These are phyloP conservation scores for Hippoglossus hippoglossus DNA, from an alignment of 2,797 vertebrate species.

Conservation along the genomic window DNA sequence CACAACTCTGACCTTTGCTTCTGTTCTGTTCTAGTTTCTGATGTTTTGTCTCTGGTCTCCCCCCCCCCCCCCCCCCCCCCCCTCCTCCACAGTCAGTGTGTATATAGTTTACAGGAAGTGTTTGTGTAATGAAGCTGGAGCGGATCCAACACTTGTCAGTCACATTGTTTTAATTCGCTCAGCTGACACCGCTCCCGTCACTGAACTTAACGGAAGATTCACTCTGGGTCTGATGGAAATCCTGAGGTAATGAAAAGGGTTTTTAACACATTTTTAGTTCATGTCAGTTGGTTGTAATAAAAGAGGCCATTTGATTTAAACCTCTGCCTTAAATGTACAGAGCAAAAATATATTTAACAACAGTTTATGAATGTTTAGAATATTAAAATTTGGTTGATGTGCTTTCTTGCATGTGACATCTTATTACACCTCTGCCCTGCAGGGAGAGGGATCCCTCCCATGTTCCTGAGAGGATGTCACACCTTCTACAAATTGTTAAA, in stretches of 20 bases:
- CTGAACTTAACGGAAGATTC: conserved; percentile 37
- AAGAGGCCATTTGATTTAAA: not conserved
- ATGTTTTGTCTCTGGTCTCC: not conserved
- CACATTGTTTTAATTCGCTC: conserved; percentile 71
- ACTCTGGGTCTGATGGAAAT: conserved; percentile 17
- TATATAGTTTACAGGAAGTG: conserved; percentile 64
- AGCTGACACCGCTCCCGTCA: conserved; percentile 57
- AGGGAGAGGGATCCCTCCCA: no score
- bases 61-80: not conserved
- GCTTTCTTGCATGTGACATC: no score
- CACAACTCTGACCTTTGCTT: conserved; percentile 32
- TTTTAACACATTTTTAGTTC: conserved; percentile 6
- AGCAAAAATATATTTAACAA: not conserved
- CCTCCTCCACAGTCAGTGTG: conserved; percentile 15
- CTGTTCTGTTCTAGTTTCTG: not conserved
- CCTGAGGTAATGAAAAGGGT: not conserved
- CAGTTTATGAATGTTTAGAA: not conserved
- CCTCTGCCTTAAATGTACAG: not conserved
- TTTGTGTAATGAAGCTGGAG: conserved; percentile 66
- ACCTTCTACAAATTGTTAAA: no score
- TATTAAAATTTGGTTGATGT: no score
- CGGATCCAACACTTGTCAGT: conserved; percentile 67
- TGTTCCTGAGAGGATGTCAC: no score
- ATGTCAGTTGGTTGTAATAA: not conserved
- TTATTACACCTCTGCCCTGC: no score